Evolutionary conservation across 2,888 invertebrate species (phyloP), one percentile per base, ranked within the genome.

Genomic region (Gymnocheta viridis): DNA sequence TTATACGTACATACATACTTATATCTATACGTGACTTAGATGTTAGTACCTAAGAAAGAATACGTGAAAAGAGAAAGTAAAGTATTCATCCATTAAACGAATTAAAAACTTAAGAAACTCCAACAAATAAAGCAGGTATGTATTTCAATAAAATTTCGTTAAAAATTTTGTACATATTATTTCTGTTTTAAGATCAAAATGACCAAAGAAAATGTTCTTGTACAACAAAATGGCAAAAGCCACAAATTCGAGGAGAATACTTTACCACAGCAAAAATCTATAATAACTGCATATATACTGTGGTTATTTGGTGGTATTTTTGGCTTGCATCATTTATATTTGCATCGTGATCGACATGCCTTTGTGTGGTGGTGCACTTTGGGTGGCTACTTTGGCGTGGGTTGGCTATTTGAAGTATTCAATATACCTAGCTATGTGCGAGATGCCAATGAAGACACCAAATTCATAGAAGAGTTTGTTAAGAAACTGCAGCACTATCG

Each of bases 221-320:
- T 67, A 3, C 76, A 67, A 10, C 79, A 80, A 32, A 86, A 85
- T 67, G 70, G 76, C 12, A 85, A 85, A 72, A 58, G 29, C 4
- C 19, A 58, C 1, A 51, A 79, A 0, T 5, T 14, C 0, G 80
- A 86, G 62, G 81, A 66, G 19, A 90, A 89, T 62, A 54, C 64
- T 0, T 60, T 89, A 73, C 89, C 88, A 0, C 77, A 88, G 14
- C 87, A 90, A 47, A 95, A 95, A 89, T 95, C 95, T 1, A 90
- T 95, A 10, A 89, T 95, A 66, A 89, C 94, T 88, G 95, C 98
- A 0, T 99, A 98, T 89, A 82, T 98, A 1, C 92, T 96, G 49
- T 99, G 98, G 98, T 89, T 98, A 0, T 94, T 97, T 86, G 97
- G 97, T 19, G 99, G 99, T 4, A 92, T 96, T 87, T 95, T 97